phyloP scores from a whole-genome alignment of 2,797 vertebrate genomes.

The Euphonia xanthogaster region DNA sequence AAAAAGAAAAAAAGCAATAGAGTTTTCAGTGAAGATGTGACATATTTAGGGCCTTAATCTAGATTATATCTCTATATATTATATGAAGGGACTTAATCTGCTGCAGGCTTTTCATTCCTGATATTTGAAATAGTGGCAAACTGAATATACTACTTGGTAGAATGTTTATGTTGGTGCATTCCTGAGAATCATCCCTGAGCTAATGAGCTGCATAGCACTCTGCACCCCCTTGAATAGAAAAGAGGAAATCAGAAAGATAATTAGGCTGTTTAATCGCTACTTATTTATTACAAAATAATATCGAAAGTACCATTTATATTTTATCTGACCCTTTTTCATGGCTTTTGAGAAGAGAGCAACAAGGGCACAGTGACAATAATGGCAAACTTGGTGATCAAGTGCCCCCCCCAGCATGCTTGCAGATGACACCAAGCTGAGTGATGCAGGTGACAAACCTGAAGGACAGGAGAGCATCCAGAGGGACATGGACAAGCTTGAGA shows the following conservation, averaged over 20 bases:
- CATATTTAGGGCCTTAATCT: not conserved
- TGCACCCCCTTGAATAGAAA: not conserved
- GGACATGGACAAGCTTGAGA: not conserved
- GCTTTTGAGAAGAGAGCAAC: not conserved
- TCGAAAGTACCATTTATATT: not conserved
- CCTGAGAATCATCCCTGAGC: not conserved
- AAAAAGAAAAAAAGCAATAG: not conserved
- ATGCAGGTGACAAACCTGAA: not conserved
- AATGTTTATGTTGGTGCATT: not conserved
- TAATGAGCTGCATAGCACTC: not conserved
- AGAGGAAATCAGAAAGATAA: not conserved
- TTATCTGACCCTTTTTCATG: not conserved
- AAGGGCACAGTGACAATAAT: not conserved
- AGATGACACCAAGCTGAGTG: not conserved
- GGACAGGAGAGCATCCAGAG: not conserved
- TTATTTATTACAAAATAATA: not conserved
- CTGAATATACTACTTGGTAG: not conserved
- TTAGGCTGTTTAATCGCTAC: not conserved
- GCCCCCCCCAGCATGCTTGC: not conserved
- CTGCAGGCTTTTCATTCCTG: not conserved
- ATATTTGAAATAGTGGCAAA: not conserved
- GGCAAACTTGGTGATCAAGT: not conserved
- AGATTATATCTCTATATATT: not conserved
- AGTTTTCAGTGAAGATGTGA: not conserved
- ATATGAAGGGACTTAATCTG: not conserved